A percentile compares a stretch with the other conserved stretches of the same genome.
Conservation (phyloP, 2,113 vertebrate species). For the Elephas maximus region DNA sequence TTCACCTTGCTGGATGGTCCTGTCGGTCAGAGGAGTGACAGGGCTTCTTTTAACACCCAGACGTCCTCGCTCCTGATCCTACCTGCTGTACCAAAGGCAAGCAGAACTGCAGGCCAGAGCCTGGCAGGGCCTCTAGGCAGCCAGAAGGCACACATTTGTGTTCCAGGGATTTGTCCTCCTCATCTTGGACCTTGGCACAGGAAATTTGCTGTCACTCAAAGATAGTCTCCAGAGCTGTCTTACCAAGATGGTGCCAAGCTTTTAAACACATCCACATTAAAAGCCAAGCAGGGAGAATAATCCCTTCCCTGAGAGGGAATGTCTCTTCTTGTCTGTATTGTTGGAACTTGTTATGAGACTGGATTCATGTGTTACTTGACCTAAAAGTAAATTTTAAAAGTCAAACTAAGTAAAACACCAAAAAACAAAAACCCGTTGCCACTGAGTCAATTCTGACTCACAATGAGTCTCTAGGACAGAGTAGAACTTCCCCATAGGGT, state of each 20-base stretch:
- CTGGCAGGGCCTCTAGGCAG: not conserved
- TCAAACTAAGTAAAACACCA: not conserved
- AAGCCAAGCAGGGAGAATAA: not conserved
- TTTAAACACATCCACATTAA: not conserved
- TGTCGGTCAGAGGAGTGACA: not conserved
- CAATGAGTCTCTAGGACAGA: too few species aligned
- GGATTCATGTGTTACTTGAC: not conserved
- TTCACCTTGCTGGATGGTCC: not conserved
- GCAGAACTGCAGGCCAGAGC: too few species aligned
- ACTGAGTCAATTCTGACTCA: too few species aligned
- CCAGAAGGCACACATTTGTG: not conserved
- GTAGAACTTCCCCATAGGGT: too few species aligned
- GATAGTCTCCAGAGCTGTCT: not conserved
- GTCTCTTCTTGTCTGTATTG: not conserved
- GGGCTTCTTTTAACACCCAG: not conserved
- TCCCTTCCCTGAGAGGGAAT: not conserved
- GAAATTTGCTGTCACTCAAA: not conserved
- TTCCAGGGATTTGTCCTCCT: not conserved
- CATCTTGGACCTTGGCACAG: not conserved
- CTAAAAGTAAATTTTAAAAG: slow-evolving; percentile 15
- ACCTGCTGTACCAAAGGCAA: not conserved
- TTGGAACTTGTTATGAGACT: not conserved
- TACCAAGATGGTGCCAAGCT: not conserved
- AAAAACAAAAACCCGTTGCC: too few species aligned
- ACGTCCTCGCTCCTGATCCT: not conserved